phyloP scores from a whole-genome alignment of 2,888 invertebrate species.

The Prosopocoilus inquinatus region DNA sequence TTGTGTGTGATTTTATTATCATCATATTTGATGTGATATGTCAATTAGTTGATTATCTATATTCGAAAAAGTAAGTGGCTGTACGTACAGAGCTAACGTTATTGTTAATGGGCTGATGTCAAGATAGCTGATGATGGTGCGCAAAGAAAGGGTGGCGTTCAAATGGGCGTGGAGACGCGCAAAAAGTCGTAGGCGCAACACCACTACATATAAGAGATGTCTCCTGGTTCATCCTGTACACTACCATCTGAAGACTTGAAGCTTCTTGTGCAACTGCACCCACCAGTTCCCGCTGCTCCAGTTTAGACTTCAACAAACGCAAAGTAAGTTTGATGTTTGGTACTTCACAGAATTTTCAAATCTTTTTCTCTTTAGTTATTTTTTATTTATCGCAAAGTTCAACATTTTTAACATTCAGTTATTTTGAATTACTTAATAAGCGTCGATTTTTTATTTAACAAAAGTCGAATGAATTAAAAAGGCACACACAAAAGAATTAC shows the following conservation, averaged over 20 bases:
- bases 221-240: constrained; percentile 26
- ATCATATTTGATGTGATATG: no score
- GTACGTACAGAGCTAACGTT: background rate
- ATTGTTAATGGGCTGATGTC: constrained; percentile 29
- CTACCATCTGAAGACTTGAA: constrained; percentile 27
- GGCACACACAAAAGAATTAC: no score
- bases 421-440: no score
- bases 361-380: no score
- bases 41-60: no score
- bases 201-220: constrained; percentile 30
- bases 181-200: constrained; percentile 32
- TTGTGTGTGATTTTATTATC: no score
- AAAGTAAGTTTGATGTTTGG: background rate
- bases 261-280: constrained; percentile 18
- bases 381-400: no score
- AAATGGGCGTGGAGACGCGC: constrained; percentile 30
- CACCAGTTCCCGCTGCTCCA: background rate
- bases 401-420: no score
- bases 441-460: no score
- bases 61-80: no score
- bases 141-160: constrained; percentile 24
- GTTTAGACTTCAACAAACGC: background rate
- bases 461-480: no score
- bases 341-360: no score
- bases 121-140: constrained; percentile 29